phyloP scores from a whole-genome alignment of 2,113 vertebrate species.

The Zosterops hypoxanthus region DNA sequence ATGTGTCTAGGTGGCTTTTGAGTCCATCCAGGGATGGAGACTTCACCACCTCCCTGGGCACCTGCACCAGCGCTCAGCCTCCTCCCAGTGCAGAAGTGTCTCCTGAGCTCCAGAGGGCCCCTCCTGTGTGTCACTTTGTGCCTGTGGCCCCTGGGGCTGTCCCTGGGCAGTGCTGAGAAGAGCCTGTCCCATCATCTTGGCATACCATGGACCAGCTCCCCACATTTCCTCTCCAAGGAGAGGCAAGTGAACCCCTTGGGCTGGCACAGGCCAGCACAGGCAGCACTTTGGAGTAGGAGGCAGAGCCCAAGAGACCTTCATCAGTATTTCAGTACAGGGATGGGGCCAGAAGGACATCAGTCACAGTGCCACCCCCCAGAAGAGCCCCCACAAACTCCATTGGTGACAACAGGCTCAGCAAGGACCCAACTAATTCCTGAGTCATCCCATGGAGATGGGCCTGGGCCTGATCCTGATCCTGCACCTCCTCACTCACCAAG shows the following conservation, averaged over 20 bases:
- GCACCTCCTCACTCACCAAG: neutral
- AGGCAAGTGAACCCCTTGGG: neutral
- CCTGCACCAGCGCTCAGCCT: neutral
- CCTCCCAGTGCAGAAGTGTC: neutral
- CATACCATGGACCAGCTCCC: neutral
- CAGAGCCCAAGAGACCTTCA: neutral
- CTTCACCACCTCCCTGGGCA: neutral
- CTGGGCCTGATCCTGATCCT: neutral
- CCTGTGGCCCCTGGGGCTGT: neutral
- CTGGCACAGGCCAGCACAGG: neutral
- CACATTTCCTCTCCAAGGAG: neutral
- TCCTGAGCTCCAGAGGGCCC: neutral
- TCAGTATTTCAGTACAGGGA: accelerated
- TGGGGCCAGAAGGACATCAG: neutral
- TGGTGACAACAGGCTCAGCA: neutral
- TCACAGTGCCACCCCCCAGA: neutral
- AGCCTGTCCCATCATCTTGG: neutral
- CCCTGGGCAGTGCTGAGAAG: neutral
- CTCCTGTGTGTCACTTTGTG: neutral
- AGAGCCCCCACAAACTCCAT: neutral
- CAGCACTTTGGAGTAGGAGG: neutral
- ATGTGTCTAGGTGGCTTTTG: neutral
- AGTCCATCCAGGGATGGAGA: neutral
- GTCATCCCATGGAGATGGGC: neutral
- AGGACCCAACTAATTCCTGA: neutral